phyloP scores from a whole-genome alignment of 1,140 invertebrate species.

The Dreissena rostriformis region DNA sequence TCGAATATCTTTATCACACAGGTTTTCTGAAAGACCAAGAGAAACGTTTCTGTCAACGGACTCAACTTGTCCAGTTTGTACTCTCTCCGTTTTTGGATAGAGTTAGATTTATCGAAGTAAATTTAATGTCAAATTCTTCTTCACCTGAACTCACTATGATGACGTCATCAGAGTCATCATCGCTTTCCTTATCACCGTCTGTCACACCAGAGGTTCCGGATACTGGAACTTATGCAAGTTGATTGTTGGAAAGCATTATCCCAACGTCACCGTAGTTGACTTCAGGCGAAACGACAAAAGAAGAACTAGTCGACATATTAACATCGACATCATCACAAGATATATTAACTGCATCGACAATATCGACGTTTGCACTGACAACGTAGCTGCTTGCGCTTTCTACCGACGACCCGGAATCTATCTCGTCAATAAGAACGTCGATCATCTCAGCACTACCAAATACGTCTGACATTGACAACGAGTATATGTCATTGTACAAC shows the following conservation, averaged over 20 bases:
- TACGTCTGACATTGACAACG: no score
- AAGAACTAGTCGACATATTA: neutral
- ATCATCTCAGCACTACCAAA: no score
- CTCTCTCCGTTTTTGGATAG: conserved; percentile 11
- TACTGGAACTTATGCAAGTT: no score
- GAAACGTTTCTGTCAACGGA: neutral
- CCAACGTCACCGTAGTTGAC: neutral
- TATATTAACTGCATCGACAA: neutral
- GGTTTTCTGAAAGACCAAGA: conserved; percentile 12
- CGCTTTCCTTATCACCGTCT: conserved; percentile 3
- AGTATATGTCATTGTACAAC: no score
- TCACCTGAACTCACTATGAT: neutral
- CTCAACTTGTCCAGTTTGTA: neutral
- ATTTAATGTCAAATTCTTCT: neutral
- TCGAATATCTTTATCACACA: neutral
- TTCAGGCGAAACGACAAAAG: neutral
- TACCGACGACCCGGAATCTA: no score
- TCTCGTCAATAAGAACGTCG: no score
- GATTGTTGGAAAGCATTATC: neutral
- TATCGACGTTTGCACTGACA: neutral
- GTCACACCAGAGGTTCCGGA: no score
- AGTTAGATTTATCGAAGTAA: conserved; percentile 10
- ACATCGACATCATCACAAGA: neutral
- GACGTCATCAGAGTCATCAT: neutral
- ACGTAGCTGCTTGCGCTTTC: no score